phyloP scores from a whole-genome alignment of 2,797 vertebrate genomes.

The Molossus molossus region DNA sequence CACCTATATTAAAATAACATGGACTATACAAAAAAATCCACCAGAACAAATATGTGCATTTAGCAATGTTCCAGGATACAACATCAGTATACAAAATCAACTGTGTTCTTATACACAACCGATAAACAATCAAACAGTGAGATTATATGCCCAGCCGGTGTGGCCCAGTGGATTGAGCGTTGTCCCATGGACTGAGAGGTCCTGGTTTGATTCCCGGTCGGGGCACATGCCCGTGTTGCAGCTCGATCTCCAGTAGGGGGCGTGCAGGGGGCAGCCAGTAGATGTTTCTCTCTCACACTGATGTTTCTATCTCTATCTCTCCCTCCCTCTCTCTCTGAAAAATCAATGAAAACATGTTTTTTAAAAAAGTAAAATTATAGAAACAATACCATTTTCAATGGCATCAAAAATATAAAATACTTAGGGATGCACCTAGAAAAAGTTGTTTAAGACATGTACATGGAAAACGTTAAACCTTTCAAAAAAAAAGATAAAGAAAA shows the following conservation, averaged over 20 bases:
- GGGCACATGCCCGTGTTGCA: too few relatives aligned
- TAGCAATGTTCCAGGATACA: background rate
- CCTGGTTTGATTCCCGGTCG: too few relatives aligned
- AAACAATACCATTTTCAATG: background rate
- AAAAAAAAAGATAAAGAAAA: background rate
- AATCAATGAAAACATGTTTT: too few relatives aligned
- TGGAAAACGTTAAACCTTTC: background rate
- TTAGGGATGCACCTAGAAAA: background rate
- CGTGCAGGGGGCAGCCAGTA: too few relatives aligned
- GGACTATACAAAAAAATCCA: background rate
- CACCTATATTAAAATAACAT: background rate
- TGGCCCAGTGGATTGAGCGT: too few relatives aligned
- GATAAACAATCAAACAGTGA: background rate
- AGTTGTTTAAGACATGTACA: background rate
- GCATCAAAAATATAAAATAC: background rate
- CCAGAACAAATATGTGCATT: background rate
- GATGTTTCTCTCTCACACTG: too few relatives aligned
- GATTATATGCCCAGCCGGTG: background rate
- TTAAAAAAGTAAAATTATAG: background rate
- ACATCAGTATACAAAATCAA: background rate
- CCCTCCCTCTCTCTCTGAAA: too few relatives aligned
- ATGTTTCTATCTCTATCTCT: too few relatives aligned
- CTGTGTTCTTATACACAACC: too few relatives aligned
- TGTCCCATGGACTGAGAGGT: too few relatives aligned
- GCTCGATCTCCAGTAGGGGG: too few relatives aligned